Evolutionary conservation across 2,888 invertebrate species (phyloP).

Genomic region (Operophtera brumata): DNA sequence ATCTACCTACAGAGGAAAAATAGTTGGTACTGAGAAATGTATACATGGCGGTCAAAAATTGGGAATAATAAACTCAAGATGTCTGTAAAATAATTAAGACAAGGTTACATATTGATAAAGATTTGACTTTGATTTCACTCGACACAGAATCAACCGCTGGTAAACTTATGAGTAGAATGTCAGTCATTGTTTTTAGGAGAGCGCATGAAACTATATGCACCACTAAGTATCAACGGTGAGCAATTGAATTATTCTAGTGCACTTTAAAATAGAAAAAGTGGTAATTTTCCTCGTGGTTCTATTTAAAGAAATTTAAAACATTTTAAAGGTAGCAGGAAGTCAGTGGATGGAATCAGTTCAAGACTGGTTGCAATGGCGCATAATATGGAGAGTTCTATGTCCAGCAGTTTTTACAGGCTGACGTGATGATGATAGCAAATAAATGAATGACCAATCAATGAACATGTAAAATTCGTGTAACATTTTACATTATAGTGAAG

Average conservation of each 20-base stretch:
- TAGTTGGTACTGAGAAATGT: not conserved
- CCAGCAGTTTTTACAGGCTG: no score
- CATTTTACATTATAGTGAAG: not conserved
- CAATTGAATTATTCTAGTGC: no score
- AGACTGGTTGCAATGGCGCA: no score
- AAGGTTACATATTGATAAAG: constrained; percentile 40
- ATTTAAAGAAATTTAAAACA: no score
- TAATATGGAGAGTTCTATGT: no score
- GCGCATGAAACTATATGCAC: not conserved
- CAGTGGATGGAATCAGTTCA: no score
- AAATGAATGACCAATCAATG: not conserved
- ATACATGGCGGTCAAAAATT: not conserved
- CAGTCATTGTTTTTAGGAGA: constrained; percentile 6
- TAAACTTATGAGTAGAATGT: constrained; percentile 27
- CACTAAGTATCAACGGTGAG: not conserved
- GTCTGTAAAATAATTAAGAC: constrained; percentile 3
- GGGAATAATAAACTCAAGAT: not conserved
- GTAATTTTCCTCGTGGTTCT: no score
- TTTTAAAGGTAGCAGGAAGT: no score
- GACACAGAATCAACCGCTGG: constrained; percentile 24
- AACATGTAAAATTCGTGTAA: constrained; percentile 1
- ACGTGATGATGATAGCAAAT: no score
- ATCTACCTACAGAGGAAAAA: not conserved
- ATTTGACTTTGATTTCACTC: constrained; percentile 57
- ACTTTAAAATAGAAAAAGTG: no score